These are phyloP conservation scores for Malthinus flaveolus DNA, from an alignment of 2,888 invertebrate genomes.

Conservation along the genomic window DNA sequence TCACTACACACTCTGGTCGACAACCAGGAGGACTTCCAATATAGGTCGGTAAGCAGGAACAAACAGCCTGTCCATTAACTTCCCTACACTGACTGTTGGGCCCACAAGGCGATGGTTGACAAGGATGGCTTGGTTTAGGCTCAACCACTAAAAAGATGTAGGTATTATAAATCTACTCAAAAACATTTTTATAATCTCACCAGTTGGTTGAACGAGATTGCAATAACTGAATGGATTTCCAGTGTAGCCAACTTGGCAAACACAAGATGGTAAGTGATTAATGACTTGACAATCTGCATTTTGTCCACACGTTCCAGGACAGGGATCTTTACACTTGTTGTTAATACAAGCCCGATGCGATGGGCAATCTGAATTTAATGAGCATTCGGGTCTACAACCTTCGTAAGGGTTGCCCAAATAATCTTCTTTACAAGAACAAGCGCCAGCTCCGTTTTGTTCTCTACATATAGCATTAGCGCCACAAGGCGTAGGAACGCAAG, in stretches of 20 bases:
- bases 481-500: conserved; percentile 59
- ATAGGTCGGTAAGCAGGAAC: conserved; percentile 63
- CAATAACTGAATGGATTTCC: conserved; percentile 67
- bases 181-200: conserved; percentile 43
- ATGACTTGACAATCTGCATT: conserved; percentile 59
- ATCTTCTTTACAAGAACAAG: conserved; percentile 70
- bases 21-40: conserved; percentile 63
- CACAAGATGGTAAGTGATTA: conserved; percentile 65
- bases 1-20: conserved; percentile 72
- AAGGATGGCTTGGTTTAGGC: conserved; percentile 55
- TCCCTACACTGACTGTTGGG: conserved; percentile 64
- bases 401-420: conserved; percentile 77
- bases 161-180: conserved; percentile 15
- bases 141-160: conserved; percentile 49
- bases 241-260: conserved; percentile 64
- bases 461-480: conserved; percentile 72
- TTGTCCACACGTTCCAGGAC: conserved; percentile 58
- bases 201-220: conserved; percentile 40
- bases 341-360: conserved; percentile 58
- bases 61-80: conserved; percentile 60
- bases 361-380: conserved; percentile 50
- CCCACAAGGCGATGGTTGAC: conserved; percentile 69
- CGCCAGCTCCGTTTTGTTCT: conserved; percentile 69
- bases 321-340: conserved; percentile 60
- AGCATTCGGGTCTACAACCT: conserved; percentile 62